These are phyloP conservation scores for Nymphalis polychloros DNA, from an alignment of 2,888 invertebrate genomes.

Conservation along the genomic window DNA sequence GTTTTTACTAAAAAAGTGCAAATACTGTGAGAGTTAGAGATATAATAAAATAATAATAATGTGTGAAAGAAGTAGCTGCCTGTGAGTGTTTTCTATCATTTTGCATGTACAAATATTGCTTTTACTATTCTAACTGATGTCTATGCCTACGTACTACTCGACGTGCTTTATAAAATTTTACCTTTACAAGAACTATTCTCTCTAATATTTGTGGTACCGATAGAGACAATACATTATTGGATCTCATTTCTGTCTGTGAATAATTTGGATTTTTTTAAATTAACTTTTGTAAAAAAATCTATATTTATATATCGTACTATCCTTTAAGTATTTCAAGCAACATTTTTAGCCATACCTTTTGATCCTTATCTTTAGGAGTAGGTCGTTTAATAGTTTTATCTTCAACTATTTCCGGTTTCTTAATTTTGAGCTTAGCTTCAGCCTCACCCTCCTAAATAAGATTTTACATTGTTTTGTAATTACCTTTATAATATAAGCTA, in stretches of 20 bases:
- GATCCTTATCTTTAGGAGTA: slow-evolving; percentile 58
- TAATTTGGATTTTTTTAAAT: slow-evolving; percentile 42
- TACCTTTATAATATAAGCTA: neutral
- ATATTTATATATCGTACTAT: neutral
- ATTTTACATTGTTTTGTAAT: slow-evolving; percentile 15
- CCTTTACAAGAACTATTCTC: slow-evolving; percentile 66
- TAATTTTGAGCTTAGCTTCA: slow-evolving; percentile 73
- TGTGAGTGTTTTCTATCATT: neutral
- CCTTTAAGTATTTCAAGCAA: neutral
- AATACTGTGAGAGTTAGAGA: neutral
- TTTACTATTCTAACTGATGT: neutral
- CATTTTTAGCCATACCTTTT: slow-evolving; percentile 24
- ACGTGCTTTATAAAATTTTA: slow-evolving; percentile 43
- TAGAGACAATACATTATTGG: slow-evolving; percentile 49
- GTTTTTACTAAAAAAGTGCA: neutral
- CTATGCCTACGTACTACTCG: neutral
- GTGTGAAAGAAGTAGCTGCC: neutral
- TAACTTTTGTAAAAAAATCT: neutral
- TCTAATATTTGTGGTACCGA: slow-evolving; percentile 51
- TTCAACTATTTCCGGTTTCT: slow-evolving; percentile 75
- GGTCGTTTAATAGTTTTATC: slow-evolving; percentile 74
- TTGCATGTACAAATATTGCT: neutral
- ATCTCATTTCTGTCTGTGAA: slow-evolving; percentile 59
- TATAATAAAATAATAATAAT: neutral
- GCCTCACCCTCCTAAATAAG: slow-evolving; percentile 66